Base-by-base conservation (phyloP, 2,797 vertebrate genomes). In the Gastrophryne carolinensis region DNA sequence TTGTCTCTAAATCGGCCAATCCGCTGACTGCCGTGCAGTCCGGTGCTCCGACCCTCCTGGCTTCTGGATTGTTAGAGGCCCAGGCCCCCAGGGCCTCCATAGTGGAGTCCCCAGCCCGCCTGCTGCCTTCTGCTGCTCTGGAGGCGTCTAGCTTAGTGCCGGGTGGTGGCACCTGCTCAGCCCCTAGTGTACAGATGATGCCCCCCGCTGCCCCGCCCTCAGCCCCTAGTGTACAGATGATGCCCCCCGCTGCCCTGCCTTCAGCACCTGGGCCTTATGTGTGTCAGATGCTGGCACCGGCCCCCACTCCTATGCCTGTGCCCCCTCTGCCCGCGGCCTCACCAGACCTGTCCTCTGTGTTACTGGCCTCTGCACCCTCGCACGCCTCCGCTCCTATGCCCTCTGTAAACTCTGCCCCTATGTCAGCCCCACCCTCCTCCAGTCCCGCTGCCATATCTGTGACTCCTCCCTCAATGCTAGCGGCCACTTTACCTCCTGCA, bases 401-500 rank as follows among this genome's bases (percentile, higher is more conserved):
- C 8, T 2, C 13, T 32, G 4, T 49, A n/a, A 56, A 56, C 19
- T 13, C 41, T 10, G 9, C 62, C 6, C 3, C 52, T 27, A 2
- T 32, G 0, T 29, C 63, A 8, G 10, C 34, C 11, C 44, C 34
- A 47, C 21, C 30, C 30, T 11, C 23, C 53, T n/a, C 35, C 47
- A 32, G 37, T 23, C 47, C 64, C 21, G 11, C 58, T 29, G 39
- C 47, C 1, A 19, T 57, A 13, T 50, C 73, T 10, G 32, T 34
- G 5, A 67, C 63, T 3, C 23, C 71, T 10, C 58, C 60, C 12
- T 15, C 68, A 13, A 19, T 54, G 9, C 7, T 52, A 13, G 39
- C 39, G 0, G 29, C 39, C 39, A n/a, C 65, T 8, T 11, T 84
- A 85, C 44, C 30, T 39, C 23, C 30, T 1, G 19, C 50, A 10